Evolutionary conservation across 2,797 vertebrate species (phyloP), one percentile per base, ranked within the genome.

Genomic region (Luscinia luscinia): DNA sequence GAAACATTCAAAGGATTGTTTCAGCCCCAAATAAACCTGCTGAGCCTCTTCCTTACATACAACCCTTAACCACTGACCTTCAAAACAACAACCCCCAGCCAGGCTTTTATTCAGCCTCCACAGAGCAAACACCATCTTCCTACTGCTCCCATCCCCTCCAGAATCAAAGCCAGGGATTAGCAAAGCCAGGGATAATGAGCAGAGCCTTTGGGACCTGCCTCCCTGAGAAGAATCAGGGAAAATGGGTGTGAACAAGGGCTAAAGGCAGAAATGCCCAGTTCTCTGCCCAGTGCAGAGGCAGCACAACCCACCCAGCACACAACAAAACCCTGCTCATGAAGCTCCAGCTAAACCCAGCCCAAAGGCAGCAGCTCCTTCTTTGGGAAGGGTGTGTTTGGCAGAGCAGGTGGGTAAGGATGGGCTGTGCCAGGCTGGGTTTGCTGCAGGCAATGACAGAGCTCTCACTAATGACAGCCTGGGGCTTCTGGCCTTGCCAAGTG

Each of bases 21-120:
- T 49, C 7, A 78, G 83, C 58, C 70, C n/a, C 90, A 81, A 87
- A 90, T 79, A 84, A 94, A 82, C 90, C 92, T 40, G 92, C 93
- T 88, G 87, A 89, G 95, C 75, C 74, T 84, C 93, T 87, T 95
- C 94, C 96, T 95, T 18, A 34, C 67, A 74, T 0, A 69, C 59
- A 91, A 4, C 70, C 76, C 79, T 84, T 4, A 32, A 68, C 15
- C 84, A 62, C 9, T 58, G 52, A 86, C 73, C 73, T 72, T 32
- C 17, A 49, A 24, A 86, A 75, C 84, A 95, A 80, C 76, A 85
- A 74, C 19, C 58, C 80, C 76, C 77, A 26, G 36, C 22, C 26
- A 62, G 69, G 2, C 76, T 75, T 85, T 87, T 32, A 48, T 66
- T 32, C 62, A 46, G 43, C 36, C 76, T 85, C 73, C 82, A 57